These are phyloP conservation scores for Ligdia adustata DNA, from an alignment of 2,888 invertebrate genomes.

Conservation along the genomic window DNA sequence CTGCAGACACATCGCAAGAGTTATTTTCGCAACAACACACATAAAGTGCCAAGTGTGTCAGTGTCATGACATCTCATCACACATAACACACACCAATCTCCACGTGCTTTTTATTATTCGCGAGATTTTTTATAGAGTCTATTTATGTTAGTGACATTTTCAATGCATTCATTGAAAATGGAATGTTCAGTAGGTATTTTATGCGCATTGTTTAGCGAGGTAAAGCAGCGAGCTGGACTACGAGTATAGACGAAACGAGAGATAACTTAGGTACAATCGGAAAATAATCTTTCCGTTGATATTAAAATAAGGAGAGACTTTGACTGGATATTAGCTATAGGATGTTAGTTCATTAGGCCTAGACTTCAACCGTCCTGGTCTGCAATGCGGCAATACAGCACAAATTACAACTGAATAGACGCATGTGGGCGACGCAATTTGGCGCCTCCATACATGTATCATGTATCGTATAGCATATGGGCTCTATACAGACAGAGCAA, in stretches of 20 bases:
- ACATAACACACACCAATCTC: conserved; percentile 26
- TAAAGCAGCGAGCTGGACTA: no score
- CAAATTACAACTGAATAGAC: conserved; percentile 7
- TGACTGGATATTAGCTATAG: no score
- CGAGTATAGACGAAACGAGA: no score
- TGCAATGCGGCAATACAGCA: conserved; percentile 14
- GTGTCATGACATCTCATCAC: conserved; percentile 40
- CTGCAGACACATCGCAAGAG: conserved; percentile 18
- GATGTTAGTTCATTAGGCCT: no score
- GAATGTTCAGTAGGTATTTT: no score
- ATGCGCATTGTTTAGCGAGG: no score
- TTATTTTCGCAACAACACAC: conserved; percentile 47
- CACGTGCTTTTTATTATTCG: conserved; percentile 23
- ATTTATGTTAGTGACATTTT: conserved; percentile 7
- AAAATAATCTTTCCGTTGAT: no score
- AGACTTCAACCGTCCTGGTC: background rate
- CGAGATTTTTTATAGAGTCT: conserved; percentile 2
- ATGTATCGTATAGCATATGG: no score
- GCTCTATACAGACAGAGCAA: no score
- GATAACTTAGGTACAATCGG: no score
- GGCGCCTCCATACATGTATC: conserved; percentile 2
- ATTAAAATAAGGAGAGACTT: no score
- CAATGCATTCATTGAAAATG: conserved; percentile 2
- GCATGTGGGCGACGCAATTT: conserved; percentile 8
- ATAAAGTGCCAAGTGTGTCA: conserved; percentile 54